A percentile compares a stretch with the other conserved stretches of the same genome.
phyloP scores from a whole-genome alignment of 2,888 invertebrate species.

The Oscheius sp. region DNA sequence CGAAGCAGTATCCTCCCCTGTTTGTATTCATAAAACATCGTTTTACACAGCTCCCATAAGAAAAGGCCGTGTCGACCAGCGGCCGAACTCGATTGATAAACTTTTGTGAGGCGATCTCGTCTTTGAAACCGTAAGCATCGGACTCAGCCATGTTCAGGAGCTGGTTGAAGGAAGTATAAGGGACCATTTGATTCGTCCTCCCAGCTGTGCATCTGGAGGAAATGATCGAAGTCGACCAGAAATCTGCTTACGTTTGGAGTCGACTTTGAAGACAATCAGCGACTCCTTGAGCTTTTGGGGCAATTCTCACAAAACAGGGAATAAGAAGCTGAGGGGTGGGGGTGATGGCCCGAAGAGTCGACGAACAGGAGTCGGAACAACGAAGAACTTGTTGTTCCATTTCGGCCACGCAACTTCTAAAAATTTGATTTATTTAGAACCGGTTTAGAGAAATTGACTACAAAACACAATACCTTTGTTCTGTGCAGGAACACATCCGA shows the following conservation, averaged over 20 bases:
- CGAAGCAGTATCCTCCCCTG: slow-evolving; percentile 32
- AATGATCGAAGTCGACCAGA: background rate
- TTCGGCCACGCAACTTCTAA: slow-evolving; percentile 18
- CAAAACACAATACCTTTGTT: slow-evolving; percentile 6
- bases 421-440: too few relatives aligned
- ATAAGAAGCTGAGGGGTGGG: slow-evolving; percentile 8
- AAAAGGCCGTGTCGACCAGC: slow-evolving; percentile 27
- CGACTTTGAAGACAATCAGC: slow-evolving; percentile 22
- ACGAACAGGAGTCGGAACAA: slow-evolving; percentile 17
- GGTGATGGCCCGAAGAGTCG: slow-evolving; percentile 3
- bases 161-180: slow-evolving; percentile 17
- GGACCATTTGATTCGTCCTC: background rate
- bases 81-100: slow-evolving; percentile 12
- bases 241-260: slow-evolving; percentile 24
- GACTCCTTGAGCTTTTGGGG: slow-evolving; percentile 9
- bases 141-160: slow-evolving; percentile 8
- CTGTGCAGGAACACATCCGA: slow-evolving; percentile 11
- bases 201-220: background rate
- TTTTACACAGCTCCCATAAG: slow-evolving; percentile 29
- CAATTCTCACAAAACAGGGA: slow-evolving; percentile 14
- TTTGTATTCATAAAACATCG: slow-evolving; percentile 19
- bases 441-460: too few relatives aligned
- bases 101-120: slow-evolving; percentile 4
- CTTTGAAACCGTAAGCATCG: slow-evolving; percentile 3
- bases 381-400: slow-evolving; percentile 30